A percentile compares a stretch with the other conserved stretches of the same genome.
phyloP scores from a whole-genome alignment of 2,888 invertebrate species.

The Thera obeliscata region DNA sequence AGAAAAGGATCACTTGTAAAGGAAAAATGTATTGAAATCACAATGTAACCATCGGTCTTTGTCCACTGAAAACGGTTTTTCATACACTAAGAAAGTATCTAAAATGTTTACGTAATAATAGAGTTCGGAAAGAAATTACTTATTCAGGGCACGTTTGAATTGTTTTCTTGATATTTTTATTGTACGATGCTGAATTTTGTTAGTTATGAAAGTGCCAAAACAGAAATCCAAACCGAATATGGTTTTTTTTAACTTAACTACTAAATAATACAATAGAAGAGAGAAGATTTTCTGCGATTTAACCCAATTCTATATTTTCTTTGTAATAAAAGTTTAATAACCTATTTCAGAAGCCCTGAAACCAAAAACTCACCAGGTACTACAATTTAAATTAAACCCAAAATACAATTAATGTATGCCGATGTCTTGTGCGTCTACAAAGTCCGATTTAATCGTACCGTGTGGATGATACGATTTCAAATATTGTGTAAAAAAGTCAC shows the following conservation, averaged over 20 bases:
- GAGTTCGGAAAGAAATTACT: conserved; percentile 73
- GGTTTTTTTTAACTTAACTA: neutral
- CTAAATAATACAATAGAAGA: too few relatives aligned
- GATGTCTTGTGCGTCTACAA: conserved; percentile 74
- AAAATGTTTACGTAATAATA: conserved; percentile 75
- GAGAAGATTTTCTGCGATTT: too few relatives aligned
- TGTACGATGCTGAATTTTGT: conserved; percentile 53
- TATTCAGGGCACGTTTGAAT: conserved; percentile 73
- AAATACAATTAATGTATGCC: conserved; percentile 53
- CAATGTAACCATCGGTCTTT: conserved; percentile 77
- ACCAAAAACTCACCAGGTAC: conserved; percentile 4
- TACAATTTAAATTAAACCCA: neutral
- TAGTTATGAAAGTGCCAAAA: neutral
- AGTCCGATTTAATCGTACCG: conserved; percentile 83
- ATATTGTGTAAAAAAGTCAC: conserved; percentile 84
- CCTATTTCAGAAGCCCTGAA: neutral
- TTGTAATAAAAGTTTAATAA: neutral
- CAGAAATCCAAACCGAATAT: neutral
- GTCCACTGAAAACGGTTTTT: conserved; percentile 71
- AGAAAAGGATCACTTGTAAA: conserved; percentile 78
- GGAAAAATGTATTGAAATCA: conserved; percentile 81
- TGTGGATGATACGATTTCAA: conserved; percentile 81
- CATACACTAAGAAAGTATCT: conserved; percentile 49
- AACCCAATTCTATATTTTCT: too few relatives aligned
- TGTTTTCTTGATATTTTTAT: conserved; percentile 61